Evolutionary conservation across 1,140 invertebrate species (phyloP), one percentile per base, ranked within the genome.

Genomic region (Drosophila lacertosa): DNA sequence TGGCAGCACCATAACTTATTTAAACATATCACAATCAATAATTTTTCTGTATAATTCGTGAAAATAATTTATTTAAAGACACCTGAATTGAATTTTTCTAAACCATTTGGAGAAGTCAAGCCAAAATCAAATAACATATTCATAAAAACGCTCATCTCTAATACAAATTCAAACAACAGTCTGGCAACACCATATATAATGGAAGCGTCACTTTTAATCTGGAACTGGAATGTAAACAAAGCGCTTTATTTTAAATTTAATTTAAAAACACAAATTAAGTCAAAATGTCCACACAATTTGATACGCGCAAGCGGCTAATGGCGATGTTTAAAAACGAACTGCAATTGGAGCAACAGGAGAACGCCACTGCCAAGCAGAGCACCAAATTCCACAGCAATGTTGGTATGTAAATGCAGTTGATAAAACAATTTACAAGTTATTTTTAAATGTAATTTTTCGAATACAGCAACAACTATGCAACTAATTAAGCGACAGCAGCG

Each of bases 211-310:
- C 11, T 15, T 3, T 10, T 37, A 39, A 1, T 4, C 4, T 40
- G 16, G 1, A 18, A 24, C 42, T 77, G 62, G 67, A 74, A 79
- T 50, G 4, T 15, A 15, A 45, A 18, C 11, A 10, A 37, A 40
- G 40, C 78, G 78, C 64, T 62, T 29, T 42, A 16, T 53, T 77
- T 81, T 54, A 74, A 66, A 77, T 62, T n/a, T 33, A 29, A 60
- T 2, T 10, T 0, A 24, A 48, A 0, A 4, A 24, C 35, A 22
- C 1, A 2, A 11, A 32, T 4, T 48, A 16, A 50, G 9, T 24
- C 16, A 15, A 10, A 16, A 79, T 79, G 71, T 18, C 57, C 3
- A 18, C 54, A 0, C 26, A 29, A 24, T 53, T 50, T 24, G 53
- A 78, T 20, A 67, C 35, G 1, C 29, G 45, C 2, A 62, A 44